Percentiles rank a stretch among this genome's conserved stretches.
Evolutionary conservation across 2,113 vertebrate species (phyloP).

Genomic region (Sander lucioperca): DNA sequence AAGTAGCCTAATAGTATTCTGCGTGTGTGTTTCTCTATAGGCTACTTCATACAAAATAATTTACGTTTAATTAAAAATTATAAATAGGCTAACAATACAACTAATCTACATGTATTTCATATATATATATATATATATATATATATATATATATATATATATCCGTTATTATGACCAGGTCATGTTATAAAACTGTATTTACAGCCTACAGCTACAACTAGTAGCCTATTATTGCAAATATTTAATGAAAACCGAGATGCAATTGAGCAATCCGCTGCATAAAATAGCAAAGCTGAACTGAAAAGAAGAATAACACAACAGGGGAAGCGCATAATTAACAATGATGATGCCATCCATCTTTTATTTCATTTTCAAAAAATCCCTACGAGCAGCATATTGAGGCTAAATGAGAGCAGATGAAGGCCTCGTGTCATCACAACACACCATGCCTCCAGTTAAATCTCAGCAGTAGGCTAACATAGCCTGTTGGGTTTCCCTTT

Average conservation of each 20-base stretch:
- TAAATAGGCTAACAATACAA: too few species aligned
- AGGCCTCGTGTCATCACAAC: conserved; percentile 30
- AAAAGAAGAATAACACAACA: not conserved
- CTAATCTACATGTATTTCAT: too few species aligned
- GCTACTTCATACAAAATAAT: too few species aligned
- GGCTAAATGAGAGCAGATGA: conserved; percentile 37
- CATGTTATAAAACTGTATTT: not conserved
- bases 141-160: too few species aligned
- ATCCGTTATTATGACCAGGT: not conserved
- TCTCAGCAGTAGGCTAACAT: conserved; percentile 61
- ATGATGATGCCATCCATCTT: conserved; percentile 40
- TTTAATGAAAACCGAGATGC: not conserved
- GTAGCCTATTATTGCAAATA: not conserved
- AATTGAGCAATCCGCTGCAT: rapidly evolving
- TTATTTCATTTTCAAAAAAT: conserved; percentile 58
- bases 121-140: too few species aligned
- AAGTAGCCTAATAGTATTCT: too few species aligned
- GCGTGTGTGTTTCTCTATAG: too few species aligned
- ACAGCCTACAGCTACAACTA: not conserved
- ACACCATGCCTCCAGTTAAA: conserved; percentile 20
- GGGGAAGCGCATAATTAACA: not conserved
- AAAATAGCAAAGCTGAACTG: not conserved
- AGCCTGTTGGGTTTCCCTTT: conserved; percentile 47
- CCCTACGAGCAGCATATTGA: conserved; percentile 61
- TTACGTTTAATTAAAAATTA: too few species aligned